A percentile compares a stretch with the other conserved stretches of the same genome.
These are phyloP conservation scores for Siniperca obscura DNA, from an alignment of 2,797 vertebrate species.

Conservation along the genomic window DNA sequence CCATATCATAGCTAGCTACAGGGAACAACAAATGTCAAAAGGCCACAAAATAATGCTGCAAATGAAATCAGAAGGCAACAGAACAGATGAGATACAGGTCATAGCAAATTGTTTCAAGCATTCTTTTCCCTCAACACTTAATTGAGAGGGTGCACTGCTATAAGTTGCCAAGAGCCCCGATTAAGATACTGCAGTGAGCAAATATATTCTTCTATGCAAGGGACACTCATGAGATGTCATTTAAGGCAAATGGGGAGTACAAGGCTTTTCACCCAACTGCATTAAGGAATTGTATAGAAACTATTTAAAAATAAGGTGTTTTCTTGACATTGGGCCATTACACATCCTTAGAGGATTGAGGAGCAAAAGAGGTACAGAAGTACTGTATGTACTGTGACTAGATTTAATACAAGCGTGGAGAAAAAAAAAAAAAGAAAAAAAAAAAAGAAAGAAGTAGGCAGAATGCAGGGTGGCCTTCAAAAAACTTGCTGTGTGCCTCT, in stretches of 20 bases:
- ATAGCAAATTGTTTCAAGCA: constrained; percentile 18
- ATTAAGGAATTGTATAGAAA: neutral
- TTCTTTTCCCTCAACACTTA: constrained; percentile 6
- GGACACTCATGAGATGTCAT: neutral
- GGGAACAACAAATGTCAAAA: constrained; percentile 39
- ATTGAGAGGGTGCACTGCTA: constrained; percentile 7
- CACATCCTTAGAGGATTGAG: neutral
- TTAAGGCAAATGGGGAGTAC: no score
- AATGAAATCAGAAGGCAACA: constrained; percentile 56
- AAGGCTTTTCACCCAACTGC: neutral
- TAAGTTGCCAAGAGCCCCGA: constrained; percentile 2
- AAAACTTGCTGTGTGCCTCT: neutral
- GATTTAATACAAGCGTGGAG: neutral
- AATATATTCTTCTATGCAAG: neutral
- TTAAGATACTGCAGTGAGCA: neutral
- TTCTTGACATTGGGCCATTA: neutral
- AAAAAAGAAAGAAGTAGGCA: neutral
- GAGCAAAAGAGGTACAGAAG: neutral
- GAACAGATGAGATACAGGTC: constrained; percentile 33
- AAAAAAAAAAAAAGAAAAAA: neutral
- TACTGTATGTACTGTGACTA: neutral
- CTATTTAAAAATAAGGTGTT: neutral
- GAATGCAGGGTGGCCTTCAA: constrained; percentile 2
- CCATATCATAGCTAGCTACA: constrained; percentile 36
- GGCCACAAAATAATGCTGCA: constrained; percentile 48